A percentile compares a stretch with the other conserved stretches of the same genome.
Evolutionary conservation across 1,140 invertebrate genomes (phyloP).

Genomic region (Aphaenogaster rudis): DNA sequence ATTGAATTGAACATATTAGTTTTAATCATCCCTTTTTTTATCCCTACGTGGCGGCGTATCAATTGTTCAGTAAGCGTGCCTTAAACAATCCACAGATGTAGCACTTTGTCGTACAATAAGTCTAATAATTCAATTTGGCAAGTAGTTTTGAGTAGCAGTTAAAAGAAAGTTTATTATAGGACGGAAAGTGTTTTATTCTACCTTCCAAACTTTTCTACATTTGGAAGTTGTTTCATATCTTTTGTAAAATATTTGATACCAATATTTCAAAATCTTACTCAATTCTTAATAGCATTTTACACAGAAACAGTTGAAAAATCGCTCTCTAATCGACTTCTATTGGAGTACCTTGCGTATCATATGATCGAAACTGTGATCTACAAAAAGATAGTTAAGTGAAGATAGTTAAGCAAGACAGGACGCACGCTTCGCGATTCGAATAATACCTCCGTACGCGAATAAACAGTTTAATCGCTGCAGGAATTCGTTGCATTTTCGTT

Average conservation of each 20-base stretch:
- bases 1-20: background rate
- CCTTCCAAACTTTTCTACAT: background rate
- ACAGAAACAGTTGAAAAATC: constrained; percentile 19
- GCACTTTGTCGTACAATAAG: constrained; percentile 6
- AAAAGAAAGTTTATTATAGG: background rate
- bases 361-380: constrained; percentile 30
- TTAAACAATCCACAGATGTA: constrained; percentile 30
- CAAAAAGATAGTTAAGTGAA: constrained; percentile 8
- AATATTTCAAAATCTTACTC: constrained; percentile 6
- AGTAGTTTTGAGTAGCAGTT: background rate
- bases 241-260: background rate
- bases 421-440: constrained; percentile 33
- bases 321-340: background rate
- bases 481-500: constrained; percentile 30
- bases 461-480: constrained; percentile 19
- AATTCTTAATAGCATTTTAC: background rate
- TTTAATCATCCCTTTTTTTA: background rate
- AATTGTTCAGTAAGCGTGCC: constrained; percentile 43
- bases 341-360: background rate
- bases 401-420: constrained; percentile 33
- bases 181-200: background rate
- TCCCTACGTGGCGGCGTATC: background rate
- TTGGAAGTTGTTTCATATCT: background rate
- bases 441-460: constrained; percentile 3
- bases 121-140: constrained; percentile 11